These are phyloP conservation scores for Neogale vison DNA, from an alignment of 2,113 vertebrate genomes.

Conservation along the genomic window DNA sequence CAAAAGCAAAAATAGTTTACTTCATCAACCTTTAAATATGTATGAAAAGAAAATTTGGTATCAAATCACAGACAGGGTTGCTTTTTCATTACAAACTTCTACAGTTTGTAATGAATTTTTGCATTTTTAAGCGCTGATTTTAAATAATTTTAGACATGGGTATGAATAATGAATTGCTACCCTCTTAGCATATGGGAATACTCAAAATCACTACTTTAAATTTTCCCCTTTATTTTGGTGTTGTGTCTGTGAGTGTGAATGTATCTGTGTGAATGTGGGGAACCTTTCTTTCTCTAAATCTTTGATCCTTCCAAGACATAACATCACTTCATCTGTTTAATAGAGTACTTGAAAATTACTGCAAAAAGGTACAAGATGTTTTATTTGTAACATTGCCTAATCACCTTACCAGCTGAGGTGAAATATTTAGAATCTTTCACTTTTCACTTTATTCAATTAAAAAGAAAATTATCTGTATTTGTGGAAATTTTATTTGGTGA, in stretches of 20 bases:
- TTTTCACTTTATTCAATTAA: not conserved
- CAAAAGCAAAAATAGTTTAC: constrained; percentile 19
- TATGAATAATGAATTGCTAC: not conserved
- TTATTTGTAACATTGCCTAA: not conserved
- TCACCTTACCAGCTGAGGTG: not conserved
- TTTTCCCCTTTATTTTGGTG: constrained; percentile 12
- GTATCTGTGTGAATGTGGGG: not conserved
- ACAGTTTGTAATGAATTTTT: not conserved
- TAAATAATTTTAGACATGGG: not conserved
- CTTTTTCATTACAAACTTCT: not conserved
- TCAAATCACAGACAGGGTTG: not conserved
- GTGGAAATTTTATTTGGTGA: not conserved
- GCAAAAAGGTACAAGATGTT: not conserved
- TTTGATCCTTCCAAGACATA: constrained; percentile 1
- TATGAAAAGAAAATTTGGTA: not conserved
- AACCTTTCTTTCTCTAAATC: not conserved
- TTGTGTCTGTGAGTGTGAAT: constrained; percentile 21
- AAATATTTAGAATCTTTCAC: not conserved
- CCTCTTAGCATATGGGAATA: not conserved
- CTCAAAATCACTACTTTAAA: constrained; percentile 18
- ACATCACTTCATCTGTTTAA: not conserved
- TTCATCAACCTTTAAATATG: not conserved
- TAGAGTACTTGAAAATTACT: constrained; percentile 19
- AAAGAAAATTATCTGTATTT: not conserved
- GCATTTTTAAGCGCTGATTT: not conserved